Evolutionary conservation across 2,797 vertebrate genomes (phyloP), one percentile per base, ranked within the genome.

Genomic region (Rhyacichthys aspro): DNA sequence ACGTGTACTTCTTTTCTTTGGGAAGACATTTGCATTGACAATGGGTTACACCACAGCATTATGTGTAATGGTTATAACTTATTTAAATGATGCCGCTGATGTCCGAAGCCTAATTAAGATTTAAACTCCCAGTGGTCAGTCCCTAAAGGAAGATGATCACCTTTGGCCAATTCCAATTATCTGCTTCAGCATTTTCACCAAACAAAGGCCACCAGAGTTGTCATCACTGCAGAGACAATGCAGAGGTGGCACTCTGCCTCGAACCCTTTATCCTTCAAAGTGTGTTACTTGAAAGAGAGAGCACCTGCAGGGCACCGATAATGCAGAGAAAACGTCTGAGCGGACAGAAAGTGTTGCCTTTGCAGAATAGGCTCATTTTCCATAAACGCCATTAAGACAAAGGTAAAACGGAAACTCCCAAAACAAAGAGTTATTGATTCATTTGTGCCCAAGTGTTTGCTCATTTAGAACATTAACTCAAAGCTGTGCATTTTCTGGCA

Each of bases 101-200:
- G 47, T 32, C 32, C 48, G 55, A 64, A 17, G 19, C 42, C 56
- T 41, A 48, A 64, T 55, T 52, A 72, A 62, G 66, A 71, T 72
- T 56, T 64, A 32, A 65, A 83, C 45, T 61, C 16, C 19, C 23
- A 39, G 38, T 32, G 44, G 53, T 44, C 52, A 48, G 66, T 74
- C 74, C 74, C 75, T 84, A 57, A 79, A 57, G 56, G 43, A 5
- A 53, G 72, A 59, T 23, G 32, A 50, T 59, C 50, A 68, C 50
- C 82, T 59, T 63, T 18, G 16, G 67, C 79, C 65, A 33, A 54
- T 72, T 67, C 70, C 58, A 71, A 78, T 84, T 79, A 82, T 77
- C 74, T 41, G 17, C 67, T 63, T 89, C 85, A 91, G 87, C 87
- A 64, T 72, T 85, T 88, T 76, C 53, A 59, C 32, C 56, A 59